phyloP scores from a whole-genome alignment of 2,888 invertebrate species.

The Molorchus minor region DNA sequence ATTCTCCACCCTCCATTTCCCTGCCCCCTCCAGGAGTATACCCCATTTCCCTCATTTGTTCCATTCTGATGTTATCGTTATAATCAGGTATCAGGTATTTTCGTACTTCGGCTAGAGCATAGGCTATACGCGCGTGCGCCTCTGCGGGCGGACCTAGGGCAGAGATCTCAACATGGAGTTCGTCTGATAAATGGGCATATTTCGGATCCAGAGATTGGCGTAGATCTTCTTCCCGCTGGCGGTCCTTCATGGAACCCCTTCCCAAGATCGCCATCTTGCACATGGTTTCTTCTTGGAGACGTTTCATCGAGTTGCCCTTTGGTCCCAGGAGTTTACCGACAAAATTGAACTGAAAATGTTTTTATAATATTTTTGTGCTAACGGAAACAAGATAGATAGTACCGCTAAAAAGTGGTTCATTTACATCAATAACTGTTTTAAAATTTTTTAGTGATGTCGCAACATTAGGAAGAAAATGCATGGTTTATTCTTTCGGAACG shows the following conservation, averaged over 20 bases:
- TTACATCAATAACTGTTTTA: too few species aligned
- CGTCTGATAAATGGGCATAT: constrained; percentile 86
- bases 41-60: constrained; percentile 82
- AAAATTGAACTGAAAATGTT: constrained; percentile 94
- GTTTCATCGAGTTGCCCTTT: constrained; percentile 91
- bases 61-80: constrained; percentile 84
- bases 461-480: too few species aligned
- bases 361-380: too few species aligned
- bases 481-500: too few species aligned
- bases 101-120: constrained; percentile 82
- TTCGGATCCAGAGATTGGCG: constrained; percentile 86
- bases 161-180: constrained; percentile 88
- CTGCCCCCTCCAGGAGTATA: constrained; percentile 56
- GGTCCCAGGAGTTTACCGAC: constrained; percentile 94
- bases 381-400: too few species aligned
- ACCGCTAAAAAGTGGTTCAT: too few species aligned
- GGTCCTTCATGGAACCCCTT: constrained; percentile 92
- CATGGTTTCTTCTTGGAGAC: constrained; percentile 93
- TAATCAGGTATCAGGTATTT: constrained; percentile 74
- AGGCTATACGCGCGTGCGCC: constrained; percentile 85
- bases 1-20: constrained; percentile 28
- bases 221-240: constrained; percentile 74
- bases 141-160: constrained; percentile 87
- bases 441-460: too few species aligned
- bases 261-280: constrained; percentile 96